Base-by-base conservation (phyloP, 1,140 invertebrate species). In the Calycopis cecrops region DNA sequence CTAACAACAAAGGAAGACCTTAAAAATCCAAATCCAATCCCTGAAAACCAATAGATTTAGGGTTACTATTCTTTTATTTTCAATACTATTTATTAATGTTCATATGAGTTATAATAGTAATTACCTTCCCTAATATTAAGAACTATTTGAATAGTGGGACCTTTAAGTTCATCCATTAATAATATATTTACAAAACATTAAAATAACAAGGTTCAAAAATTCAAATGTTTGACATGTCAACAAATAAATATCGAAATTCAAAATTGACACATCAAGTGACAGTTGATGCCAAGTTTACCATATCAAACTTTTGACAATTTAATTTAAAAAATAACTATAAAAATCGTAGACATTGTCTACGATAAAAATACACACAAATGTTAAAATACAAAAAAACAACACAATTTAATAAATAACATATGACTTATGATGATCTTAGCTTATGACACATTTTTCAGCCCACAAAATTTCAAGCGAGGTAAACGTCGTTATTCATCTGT, bases 1-100 rank as follows among this genome's bases (percentile, higher is more conserved):
- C 73, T 80, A 16, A 86, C 83, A 11, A 85, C 59, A 62, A 86
- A 85, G 3, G 83, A 72, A 49, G 60, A 65, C 33, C 67, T 67
- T 7, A 86, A 58, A 68, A 86, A 86, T 16, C 83, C 83, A 71
- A 86, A 86, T 8, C 83, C 83, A 53, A 86, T 72, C 9, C 81
- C 83, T 86, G 53, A 47, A 49, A 52, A 44, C 18, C 57, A 28
- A 53, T 28, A 56, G 50, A 16, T 53, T 61, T 61, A 28, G 57
- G 28, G 37, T 40, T 44, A 47, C 12, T 37, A 18, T 35, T 3
- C 16, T 18, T 50, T 57, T 21, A 12, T 53, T 48, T 33, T 12
- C 3, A 48, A 21, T 49, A 35, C 37, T 11, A 16, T 17, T 42
- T 21, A 53, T 37, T 4, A 16, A 16, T 14, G 38, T 40, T 3